Evolutionary conservation across 2,113 vertebrate species (phyloP).

Genomic region (Corythornis cristatus): DNA sequence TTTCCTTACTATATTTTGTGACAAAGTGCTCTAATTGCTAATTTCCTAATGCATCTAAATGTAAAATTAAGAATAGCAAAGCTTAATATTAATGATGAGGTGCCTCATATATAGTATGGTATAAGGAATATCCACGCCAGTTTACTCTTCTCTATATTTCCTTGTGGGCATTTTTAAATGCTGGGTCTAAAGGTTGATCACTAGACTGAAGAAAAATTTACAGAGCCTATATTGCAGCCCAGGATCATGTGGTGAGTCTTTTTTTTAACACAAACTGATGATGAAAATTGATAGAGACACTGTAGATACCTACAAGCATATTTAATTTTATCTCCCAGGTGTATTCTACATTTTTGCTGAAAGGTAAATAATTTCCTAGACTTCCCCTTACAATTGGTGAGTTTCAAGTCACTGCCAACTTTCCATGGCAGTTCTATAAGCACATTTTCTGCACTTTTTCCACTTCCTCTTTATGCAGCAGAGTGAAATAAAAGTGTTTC

Average conservation of each 20-base stretch:
- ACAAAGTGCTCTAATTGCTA: neutral
- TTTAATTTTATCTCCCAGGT: neutral
- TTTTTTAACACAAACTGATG: neutral
- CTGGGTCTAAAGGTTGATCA: neutral
- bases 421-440: neutral
- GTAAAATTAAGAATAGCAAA: neutral
- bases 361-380: neutral
- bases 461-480: neutral
- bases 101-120: neutral
- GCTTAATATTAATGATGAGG: neutral
- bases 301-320: neutral
- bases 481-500: neutral
- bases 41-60: neutral
- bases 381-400: neutral
- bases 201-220: neutral
- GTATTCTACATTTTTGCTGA: neutral
- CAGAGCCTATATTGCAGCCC: neutral
- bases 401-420: neutral
- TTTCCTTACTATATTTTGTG: neutral
- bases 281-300: neutral
- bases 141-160: neutral
- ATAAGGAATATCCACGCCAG: neutral
- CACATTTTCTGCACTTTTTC: neutral
- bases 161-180: neutral
- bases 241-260: neutral